Base-by-base conservation (phyloP, 1,140 invertebrate species). In the Neodiprion pinetum region DNA sequence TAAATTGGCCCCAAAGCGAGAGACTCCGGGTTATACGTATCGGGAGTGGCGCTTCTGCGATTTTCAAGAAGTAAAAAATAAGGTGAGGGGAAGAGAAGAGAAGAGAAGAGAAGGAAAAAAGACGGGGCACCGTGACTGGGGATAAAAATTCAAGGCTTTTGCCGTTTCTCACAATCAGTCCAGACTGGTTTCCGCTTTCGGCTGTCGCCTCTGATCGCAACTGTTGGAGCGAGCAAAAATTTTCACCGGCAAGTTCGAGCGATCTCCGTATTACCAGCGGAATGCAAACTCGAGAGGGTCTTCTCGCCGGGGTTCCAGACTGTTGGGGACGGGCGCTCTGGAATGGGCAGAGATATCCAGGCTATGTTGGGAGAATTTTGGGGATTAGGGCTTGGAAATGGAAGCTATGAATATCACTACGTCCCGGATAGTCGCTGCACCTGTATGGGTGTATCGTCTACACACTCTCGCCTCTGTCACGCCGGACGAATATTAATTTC, bases 351-450 rank as follows among this genome's bases (percentile, higher is more conserved):
- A 78, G 76, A 70, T 72, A 79, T 76, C 75, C 49, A 49, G 70
- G 70, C 61, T 78, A 72, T 72, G 75, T 78, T 70, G 50, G 71
- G 53, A 61, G 76, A 80, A 75, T 76, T 78, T 78, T 48, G 73
- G 65, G 75, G 72, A 78, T 78, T 76, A 78, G 72, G 69, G 17
- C 71, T 70, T 70, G 78, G 80, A 80, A 83, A 83, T 81, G 79
- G 77, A 79, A 78, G 79, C 74, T 73, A 75, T 74, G 75, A 23
- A 50, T 72, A 23, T 23, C 21, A 17, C 68, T 23, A 23, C 47
- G 11, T 69, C 12, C 68, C 21, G 68, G 14, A 69, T 66, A 14
- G 14, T 21, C 61, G 61, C 3, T 66, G 14, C 61, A 66, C 61
- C 4, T n/a, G 61, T 21, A 66, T 66, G 14, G 61, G 61, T 21